Percentiles rank a stretch among this genome's conserved stretches.
Conservation (phyloP, 2,888 invertebrate genomes). For the Drosophila borealis region DNA sequence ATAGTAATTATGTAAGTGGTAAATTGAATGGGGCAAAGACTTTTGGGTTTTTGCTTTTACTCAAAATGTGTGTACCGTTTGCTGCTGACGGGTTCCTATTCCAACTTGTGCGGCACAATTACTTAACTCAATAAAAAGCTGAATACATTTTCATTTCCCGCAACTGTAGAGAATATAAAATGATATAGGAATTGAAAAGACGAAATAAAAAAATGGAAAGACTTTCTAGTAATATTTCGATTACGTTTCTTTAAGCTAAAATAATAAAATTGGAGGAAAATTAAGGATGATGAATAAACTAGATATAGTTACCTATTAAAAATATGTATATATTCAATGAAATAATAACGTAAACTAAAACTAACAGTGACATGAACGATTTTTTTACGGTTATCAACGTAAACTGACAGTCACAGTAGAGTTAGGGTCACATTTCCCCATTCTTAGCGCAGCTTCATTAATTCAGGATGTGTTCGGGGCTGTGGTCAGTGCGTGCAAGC, state of each 20-base stretch:
- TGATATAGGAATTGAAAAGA: too few relatives aligned
- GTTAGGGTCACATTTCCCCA: background rate
- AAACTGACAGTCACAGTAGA: background rate
- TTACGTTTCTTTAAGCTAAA: too few relatives aligned
- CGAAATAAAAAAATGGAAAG: too few relatives aligned
- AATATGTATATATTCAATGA: background rate
- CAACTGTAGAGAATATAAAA: too few relatives aligned
- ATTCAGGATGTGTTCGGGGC: conserved; percentile 25
- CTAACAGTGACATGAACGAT: background rate
- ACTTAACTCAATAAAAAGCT: too few relatives aligned
- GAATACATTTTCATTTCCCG: too few relatives aligned
- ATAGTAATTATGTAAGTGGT: conserved; percentile 61
- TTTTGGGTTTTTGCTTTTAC: conserved; percentile 10
- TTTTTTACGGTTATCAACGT: conserved; percentile 3
- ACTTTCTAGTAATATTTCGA: too few relatives aligned
- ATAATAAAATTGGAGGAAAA: too few relatives aligned
- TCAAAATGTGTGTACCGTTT: conserved; percentile 3
- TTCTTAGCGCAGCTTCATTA: conserved; percentile 25
- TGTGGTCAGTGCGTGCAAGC: conserved; percentile 35
- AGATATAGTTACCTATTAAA: too few relatives aligned
- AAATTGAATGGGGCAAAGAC: conserved; percentile 40
- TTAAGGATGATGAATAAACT: too few relatives aligned
- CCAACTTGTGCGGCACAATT: background rate
- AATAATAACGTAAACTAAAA: conserved; percentile 5
- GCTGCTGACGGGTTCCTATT: background rate